Evolutionary conservation across 2,888 invertebrate genomes (phyloP), one percentile per base, ranked within the genome.

Genomic region (Taphrorychus bicolor): DNA sequence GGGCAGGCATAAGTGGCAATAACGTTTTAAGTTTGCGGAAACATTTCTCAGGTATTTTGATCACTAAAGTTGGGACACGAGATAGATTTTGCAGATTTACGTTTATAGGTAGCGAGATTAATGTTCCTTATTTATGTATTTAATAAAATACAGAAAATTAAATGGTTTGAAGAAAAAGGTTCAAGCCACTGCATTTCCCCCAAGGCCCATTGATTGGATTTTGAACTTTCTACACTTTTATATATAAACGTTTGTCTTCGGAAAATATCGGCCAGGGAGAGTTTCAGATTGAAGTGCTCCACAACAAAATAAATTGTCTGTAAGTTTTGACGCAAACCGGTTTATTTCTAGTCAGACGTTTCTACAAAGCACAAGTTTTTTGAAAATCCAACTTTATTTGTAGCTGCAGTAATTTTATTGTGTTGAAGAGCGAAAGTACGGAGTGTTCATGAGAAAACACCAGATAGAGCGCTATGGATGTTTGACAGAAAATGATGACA

Each of bases 1-100:
- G 18, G 42, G 22, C 5, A 59, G 40, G 45, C 42, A 42, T 42
- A 22, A 58, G 45, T 42, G 58, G 58, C 16, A 58, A 58, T 42
- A 14, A 58, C 58, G 19, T 58, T 58, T 58, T 42, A 42, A 58
- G 45, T 58, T 58, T 45, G 45, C 7, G 45, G 45, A 45, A n/a
- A 45, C 45, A 45, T 45, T 45, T 45, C 14, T 45, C 45, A 45
- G 45, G 17, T 45, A 45, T 45, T 32, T n/a, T 32, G 32, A 32
- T 32, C 32, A 7, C 32, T 32, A 11, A 32, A 32, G 32, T 32
- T 32, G 32, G 32, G 9, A 32, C 32, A 32, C 11, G 32, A 32
- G 32, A 32, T 32, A 32, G 32, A 32, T 32, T 32, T 32, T 32
- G 11, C 32, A 32, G 32, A 32, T 32, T 32, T 11, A 32, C 9